A percentile compares a stretch with the other conserved stretches of the same genome.
Evolutionary conservation across 1,140 invertebrate species (phyloP).

Genomic region (Thaumatotibia leucotreta): DNA sequence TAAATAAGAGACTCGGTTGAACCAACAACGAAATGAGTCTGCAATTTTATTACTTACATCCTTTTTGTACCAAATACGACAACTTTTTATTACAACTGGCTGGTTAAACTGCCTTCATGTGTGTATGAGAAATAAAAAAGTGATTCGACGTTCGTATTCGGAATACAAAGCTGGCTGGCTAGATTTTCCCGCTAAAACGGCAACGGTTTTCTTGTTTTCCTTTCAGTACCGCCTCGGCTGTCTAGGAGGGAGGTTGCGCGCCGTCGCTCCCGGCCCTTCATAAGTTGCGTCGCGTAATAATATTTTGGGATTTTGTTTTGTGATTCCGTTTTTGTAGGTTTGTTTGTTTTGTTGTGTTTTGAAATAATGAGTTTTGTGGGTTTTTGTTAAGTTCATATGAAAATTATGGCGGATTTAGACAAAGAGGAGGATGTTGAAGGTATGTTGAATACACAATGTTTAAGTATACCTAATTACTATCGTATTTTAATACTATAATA

Average conservation of each 20-base stretch:
- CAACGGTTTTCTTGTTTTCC: conserved; percentile 5
- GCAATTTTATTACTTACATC: not conserved
- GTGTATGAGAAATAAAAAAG: conserved; percentile 1
- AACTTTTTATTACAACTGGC: not conserved
- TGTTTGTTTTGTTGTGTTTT: not conserved
- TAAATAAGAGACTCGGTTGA: conserved; percentile 1
- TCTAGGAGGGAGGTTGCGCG: not conserved
- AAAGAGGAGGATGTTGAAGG: conserved; percentile 24
- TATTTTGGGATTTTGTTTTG: not conserved
- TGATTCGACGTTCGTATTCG: not conserved
- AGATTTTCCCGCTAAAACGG: conserved; percentile 12
- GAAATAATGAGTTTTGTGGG: conserved; percentile 17
- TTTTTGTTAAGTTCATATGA: conserved; percentile 17
- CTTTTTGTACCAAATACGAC: conserved; percentile 1
- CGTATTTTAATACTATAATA: too few relatives aligned
- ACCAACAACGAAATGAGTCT: not conserved
- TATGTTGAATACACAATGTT: not conserved
- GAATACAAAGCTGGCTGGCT: conserved; percentile 2
- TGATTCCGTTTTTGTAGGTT: not conserved
- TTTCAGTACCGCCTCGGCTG: not conserved
- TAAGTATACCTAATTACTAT: too few relatives aligned
- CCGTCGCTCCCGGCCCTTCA: not conserved
- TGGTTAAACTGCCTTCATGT: not conserved
- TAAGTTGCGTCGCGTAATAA: conserved; percentile 1
- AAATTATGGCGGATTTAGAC: conserved; percentile 20